phyloP scores from a whole-genome alignment of 2,888 invertebrate species.

The Hypolimnas misippus region DNA sequence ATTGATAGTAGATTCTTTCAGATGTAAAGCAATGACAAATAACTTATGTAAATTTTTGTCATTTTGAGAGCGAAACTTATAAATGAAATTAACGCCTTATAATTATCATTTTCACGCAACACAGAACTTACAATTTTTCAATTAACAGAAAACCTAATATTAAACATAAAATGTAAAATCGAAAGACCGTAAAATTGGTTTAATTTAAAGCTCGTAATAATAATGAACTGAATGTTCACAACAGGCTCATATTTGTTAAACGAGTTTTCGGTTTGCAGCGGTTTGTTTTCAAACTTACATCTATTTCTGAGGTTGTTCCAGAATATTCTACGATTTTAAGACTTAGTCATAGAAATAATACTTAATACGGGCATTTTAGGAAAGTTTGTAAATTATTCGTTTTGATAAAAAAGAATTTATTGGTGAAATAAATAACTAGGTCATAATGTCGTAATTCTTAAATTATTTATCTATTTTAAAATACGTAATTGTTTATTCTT shows the following conservation, averaged over 20 bases:
- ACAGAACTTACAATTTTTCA: neutral
- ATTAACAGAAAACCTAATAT: neutral
- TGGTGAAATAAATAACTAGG: no score
- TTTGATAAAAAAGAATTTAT: no score
- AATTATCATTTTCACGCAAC: no score
- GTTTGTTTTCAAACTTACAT: slow-evolving; percentile 25
- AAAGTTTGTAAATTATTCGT: neutral
- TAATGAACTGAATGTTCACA: slow-evolving; percentile 17
- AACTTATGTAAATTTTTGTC: no score
- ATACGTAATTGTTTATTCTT: no score
- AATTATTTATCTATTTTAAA: no score
- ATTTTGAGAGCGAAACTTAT: no score
- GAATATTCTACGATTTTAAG: slow-evolving; percentile 17
- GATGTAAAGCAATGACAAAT: no score
- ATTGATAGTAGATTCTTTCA: no score
- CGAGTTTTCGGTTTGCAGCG: slow-evolving; percentile 10
- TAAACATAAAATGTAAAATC: neutral
- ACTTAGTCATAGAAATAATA: neutral
- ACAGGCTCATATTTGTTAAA: slow-evolving; percentile 21
- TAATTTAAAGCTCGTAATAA: neutral
- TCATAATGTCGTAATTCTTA: no score
- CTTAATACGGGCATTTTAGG: neutral
- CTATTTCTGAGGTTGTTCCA: slow-evolving; percentile 14
- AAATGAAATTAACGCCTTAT: no score
- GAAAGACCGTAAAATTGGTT: slow-evolving; percentile 9